Evolutionary conservation across 2,113 vertebrate species (phyloP).

Genomic region (Platycercus adscitus): DNA sequence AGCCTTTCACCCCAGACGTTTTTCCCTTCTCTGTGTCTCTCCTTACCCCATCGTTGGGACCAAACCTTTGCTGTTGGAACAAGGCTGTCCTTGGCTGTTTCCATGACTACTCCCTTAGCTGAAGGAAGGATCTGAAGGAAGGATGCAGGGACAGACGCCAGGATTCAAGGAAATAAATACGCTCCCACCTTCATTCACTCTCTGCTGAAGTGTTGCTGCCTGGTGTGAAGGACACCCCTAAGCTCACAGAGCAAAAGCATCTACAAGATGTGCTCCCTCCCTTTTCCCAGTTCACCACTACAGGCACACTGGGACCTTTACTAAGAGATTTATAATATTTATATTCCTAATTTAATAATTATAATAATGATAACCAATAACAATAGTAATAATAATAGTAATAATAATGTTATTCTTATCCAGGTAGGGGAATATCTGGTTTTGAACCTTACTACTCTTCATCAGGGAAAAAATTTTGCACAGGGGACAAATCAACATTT

Average conservation of each 20-base stretch:
- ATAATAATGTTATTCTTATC: not conserved
- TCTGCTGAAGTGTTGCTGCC: not conserved
- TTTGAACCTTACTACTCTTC: not conserved
- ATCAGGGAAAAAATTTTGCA: not conserved
- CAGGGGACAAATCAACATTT: not conserved
- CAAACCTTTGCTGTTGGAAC: conserved; percentile 12
- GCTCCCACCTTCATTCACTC: conserved; percentile 33
- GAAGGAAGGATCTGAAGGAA: not conserved
- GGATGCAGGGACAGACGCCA: not conserved
- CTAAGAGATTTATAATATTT: not conserved
- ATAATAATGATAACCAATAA: not conserved
- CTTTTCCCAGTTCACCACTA: not conserved
- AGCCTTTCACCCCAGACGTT: not conserved
- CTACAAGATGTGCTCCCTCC: not conserved
- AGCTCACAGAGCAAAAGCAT: not conserved
- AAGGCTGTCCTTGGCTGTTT: conserved; percentile 53
- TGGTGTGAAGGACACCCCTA: not conserved
- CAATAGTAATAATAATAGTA: not conserved
- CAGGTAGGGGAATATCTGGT: not conserved
- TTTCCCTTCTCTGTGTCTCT: not conserved
- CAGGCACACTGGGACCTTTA: not conserved
- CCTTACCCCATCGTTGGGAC: not conserved
- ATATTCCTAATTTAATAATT: not conserved
- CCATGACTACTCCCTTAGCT: conserved; percentile 51
- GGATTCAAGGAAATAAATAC: conserved; percentile 43